Evolutionary conservation across 2,113 vertebrate species (phyloP).

Genomic region (Actinemys pallida): DNA sequence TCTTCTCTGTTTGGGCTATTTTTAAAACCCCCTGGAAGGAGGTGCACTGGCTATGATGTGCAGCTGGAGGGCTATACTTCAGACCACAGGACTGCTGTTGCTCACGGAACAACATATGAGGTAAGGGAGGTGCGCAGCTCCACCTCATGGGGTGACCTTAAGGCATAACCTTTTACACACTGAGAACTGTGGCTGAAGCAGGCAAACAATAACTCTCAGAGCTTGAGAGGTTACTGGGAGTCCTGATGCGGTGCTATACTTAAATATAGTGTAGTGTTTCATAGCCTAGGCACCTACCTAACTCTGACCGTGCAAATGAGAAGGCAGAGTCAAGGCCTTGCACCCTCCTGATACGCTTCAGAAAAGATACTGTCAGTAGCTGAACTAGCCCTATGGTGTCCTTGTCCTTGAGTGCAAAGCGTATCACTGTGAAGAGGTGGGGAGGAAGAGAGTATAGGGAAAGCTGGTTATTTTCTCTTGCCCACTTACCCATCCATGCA

Average conservation of each 20-base stretch:
- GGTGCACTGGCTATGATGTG: neutral
- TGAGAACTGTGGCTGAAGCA: neutral
- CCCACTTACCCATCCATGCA: neutral
- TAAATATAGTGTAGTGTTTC: neutral
- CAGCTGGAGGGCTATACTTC: neutral
- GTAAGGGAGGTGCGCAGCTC: neutral
- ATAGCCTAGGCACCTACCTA: neutral
- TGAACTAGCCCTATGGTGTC: too few species aligned
- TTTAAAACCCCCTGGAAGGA: neutral
- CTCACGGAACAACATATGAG: neutral
- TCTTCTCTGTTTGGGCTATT: neutral
- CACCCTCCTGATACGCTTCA: neutral
- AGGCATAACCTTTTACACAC: neutral
- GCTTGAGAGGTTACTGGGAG: neutral
- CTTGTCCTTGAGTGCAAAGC: too few species aligned
- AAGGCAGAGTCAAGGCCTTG: neutral
- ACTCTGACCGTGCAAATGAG: neutral
- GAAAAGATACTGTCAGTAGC: neutral
- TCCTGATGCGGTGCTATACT: neutral
- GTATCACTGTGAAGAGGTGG: too few species aligned
- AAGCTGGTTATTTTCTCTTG: neutral
- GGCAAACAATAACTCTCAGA: neutral
- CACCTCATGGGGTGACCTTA: neutral
- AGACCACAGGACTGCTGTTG: neutral
- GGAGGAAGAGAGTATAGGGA: neutral